Percentiles rank a stretch among this genome's conserved stretches.
These are phyloP conservation scores for Hirtodrosophila histrioides DNA, from an alignment of 2,888 invertebrate genomes.

Conservation along the genomic window DNA sequence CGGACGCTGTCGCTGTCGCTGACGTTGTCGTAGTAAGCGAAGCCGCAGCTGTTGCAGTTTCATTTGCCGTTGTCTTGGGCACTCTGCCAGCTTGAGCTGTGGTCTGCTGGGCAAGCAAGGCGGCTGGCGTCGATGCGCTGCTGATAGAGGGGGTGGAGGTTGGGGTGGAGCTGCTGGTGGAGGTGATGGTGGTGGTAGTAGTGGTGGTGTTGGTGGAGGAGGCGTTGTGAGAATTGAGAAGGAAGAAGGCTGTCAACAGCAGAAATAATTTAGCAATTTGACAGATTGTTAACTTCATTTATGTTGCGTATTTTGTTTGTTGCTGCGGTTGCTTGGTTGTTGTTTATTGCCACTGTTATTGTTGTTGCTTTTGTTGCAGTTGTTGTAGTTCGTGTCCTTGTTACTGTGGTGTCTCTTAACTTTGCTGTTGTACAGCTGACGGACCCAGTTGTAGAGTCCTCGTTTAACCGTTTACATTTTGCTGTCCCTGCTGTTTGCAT, in stretches of 20 bases:
- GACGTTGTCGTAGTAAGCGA: slow-evolving; percentile 17
- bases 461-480: slow-evolving; percentile 62
- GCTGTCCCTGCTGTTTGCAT: slow-evolving; percentile 37
- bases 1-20: slow-evolving; percentile 33
- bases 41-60: slow-evolving; percentile 18
- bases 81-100: slow-evolving; percentile 40
- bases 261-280: slow-evolving; percentile 84
- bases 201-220: slow-evolving; percentile 29
- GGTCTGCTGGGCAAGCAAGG: slow-evolving; percentile 35
- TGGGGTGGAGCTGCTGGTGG: slow-evolving; percentile 3
- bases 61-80: slow-evolving; percentile 48
- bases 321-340: slow-evolving; percentile 30
- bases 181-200: slow-evolving; percentile 14
- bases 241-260: slow-evolving; percentile 84
- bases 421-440: slow-evolving; percentile 46
- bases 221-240: slow-evolving; percentile 77
- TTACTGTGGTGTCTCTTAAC: slow-evolving; percentile 22
- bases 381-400: slow-evolving; percentile 23
- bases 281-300: slow-evolving; percentile 85
- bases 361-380: slow-evolving; percentile 23
- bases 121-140: slow-evolving; percentile 21
- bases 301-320: slow-evolving; percentile 74
- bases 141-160: slow-evolving; percentile 15
- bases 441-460: slow-evolving; percentile 49
- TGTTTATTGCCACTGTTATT: slow-evolving; percentile 21